Conservation (phyloP, 2,888 invertebrate genomes). For the Pristionchus entomophagus region DNA sequence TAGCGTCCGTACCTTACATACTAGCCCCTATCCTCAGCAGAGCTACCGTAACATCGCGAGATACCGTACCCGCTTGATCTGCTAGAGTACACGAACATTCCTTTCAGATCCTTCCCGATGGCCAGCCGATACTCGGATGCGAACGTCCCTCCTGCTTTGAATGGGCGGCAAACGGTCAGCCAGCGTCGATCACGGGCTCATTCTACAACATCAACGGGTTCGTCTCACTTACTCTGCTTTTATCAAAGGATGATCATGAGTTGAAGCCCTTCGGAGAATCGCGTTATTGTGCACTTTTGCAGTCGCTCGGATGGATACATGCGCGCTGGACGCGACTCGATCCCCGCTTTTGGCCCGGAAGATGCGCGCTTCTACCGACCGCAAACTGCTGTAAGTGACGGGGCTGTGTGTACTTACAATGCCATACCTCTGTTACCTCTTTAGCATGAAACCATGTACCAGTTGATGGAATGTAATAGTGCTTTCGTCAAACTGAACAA, state of each 20-base stretch:
- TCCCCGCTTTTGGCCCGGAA: slow-evolving; percentile 53
- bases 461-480: no score
- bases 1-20: neutral
- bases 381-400: slow-evolving; percentile 58
- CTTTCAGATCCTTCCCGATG: slow-evolving; percentile 58
- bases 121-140: slow-evolving; percentile 66
- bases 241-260: neutral
- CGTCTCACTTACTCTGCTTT: neutral
- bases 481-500: neutral
- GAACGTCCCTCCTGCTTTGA: slow-evolving; percentile 73
- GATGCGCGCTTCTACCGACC: slow-evolving; percentile 54
- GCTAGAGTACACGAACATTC: neutral
- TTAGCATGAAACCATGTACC: no score
- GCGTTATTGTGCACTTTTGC: no score
- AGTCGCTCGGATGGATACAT: slow-evolving; percentile 52
- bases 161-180: slow-evolving; percentile 63
- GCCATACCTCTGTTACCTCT: no score
- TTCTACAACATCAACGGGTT: slow-evolving; percentile 43
- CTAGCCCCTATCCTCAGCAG: neutral
- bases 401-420: no score
- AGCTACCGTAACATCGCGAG: neutral
- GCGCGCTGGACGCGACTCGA: slow-evolving; percentile 51
- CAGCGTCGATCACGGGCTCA: slow-evolving; percentile 36
- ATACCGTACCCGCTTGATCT: no score
- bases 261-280: neutral